These are phyloP conservation scores for Megaceryle maxima DNA, from an alignment of 2,113 vertebrate genomes.

Conservation along the genomic window DNA sequence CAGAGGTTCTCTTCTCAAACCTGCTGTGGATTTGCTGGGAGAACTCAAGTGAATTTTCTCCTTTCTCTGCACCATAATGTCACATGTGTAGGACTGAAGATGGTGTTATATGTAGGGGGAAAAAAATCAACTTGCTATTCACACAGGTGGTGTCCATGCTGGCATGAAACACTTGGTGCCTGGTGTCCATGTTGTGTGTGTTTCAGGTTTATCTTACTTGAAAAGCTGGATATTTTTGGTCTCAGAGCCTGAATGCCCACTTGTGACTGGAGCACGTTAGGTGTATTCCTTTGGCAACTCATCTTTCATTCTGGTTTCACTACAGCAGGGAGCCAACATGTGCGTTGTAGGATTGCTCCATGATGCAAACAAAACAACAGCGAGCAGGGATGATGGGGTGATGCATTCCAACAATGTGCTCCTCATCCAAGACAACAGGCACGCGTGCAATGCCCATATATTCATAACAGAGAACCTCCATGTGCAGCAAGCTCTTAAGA, in stretches of 20 bases:
- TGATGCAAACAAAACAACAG: not conserved
- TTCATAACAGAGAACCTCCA: not conserved
- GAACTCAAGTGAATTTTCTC: slow-evolving; percentile 11
- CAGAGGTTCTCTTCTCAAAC: slow-evolving; percentile 37
- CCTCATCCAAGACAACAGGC: not conserved
- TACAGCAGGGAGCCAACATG: not conserved
- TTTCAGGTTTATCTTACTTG: not conserved
- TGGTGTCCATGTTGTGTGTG: not conserved
- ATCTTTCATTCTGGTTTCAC: not conserved
- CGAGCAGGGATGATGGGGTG: not conserved
- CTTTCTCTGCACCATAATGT: not conserved
- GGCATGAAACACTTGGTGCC: not conserved
- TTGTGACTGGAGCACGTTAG: not conserved
- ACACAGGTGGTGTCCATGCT: not conserved
- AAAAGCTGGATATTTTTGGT: not conserved
- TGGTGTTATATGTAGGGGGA: not conserved
- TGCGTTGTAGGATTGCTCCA: not conserved
- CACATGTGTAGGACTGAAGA: not conserved
- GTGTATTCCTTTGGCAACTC: not conserved
- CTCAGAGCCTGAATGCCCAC: not conserved
- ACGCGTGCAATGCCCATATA: accelerated
- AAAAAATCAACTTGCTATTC: not conserved
- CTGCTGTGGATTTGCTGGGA: not conserved
- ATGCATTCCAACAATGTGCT: not conserved
- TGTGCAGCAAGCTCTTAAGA: not conserved